Base-by-base conservation (phyloP, 2,888 invertebrate genomes). In the Saturnia japonica region DNA sequence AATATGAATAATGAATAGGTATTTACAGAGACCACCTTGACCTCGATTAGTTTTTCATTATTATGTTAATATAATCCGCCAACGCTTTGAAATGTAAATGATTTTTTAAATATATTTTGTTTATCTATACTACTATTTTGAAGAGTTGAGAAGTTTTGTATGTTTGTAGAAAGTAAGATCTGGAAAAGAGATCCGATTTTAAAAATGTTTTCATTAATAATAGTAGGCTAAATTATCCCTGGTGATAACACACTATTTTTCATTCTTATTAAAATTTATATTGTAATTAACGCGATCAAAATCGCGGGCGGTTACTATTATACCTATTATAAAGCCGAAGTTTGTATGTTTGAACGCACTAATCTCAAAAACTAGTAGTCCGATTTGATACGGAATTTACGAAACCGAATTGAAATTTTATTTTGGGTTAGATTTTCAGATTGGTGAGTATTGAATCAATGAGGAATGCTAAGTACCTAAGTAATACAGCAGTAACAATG, bases 21-120 rank as follows among this genome's bases (percentile, higher is more conserved):
- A 54, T 70, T 51, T 64, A 57, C 57, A n/a, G 64, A 40, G 64
- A 64, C 40, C 40, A 83, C 91, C 92, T 90, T 91, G 91, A 89
- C 91, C 91, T 78, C 81, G 82, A 87, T 88, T 78, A 77, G 74
- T 81, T 84, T 81, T 78, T 82, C 74, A 80, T 76, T 82, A 80
- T 82, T 87, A 90, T 90, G 88, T 84, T 82, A 90, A 90, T 87
- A 74, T 78, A 80, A 80, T 72, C 80, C 84, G 77, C 87, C 86
- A 78, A 86, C 87, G 80, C 80, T 72, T 72, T 74, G 73, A 75
- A 75, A 75, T 74, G 78, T 81, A 79, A 82, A 83, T 81, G 80
- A 82, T 82, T 80, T 40, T 54, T 40, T 11, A 19, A 47, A 66
- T 51, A 25, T n/a, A 43, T 54, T 54, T 67, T 42, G 25, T 69